phyloP scores from a whole-genome alignment of 2,113 vertebrate genomes.

The Stegostoma tigrinum region DNA sequence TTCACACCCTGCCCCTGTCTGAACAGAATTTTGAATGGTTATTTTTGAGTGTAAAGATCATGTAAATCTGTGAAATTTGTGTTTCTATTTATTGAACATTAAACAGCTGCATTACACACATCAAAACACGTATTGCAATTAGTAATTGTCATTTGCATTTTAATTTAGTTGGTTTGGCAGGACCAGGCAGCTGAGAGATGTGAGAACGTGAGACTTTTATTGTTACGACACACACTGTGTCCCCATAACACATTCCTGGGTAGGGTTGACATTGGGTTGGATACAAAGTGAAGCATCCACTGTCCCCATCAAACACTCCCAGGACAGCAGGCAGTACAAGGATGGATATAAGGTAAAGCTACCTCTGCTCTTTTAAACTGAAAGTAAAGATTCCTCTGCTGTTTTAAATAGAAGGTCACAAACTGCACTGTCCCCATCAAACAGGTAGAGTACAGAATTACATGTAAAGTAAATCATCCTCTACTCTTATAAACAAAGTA shows the following conservation, averaged over 20 bases:
- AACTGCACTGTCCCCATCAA: too few species aligned
- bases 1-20: not conserved
- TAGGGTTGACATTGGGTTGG: not conserved
- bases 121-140: not conserved
- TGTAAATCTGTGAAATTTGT: slow-evolving; percentile 24
- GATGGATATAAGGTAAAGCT: not conserved
- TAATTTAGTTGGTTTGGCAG: not conserved
- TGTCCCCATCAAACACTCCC: not conserved
- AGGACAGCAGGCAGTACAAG: not conserved
- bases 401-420: too few species aligned
- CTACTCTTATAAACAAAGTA: too few species aligned
- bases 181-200: not conserved
- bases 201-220: not conserved
- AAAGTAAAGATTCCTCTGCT: too few species aligned
- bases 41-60: not conserved
- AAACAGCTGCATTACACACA: not conserved
- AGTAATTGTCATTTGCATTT: too few species aligned
- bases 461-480: too few species aligned
- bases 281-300: not conserved
- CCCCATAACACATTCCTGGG: not conserved
- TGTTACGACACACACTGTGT: not conserved
- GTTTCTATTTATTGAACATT: slow-evolving; percentile 31
- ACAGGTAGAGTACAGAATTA: too few species aligned
- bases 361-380: not conserved
- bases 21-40: not conserved